Conservation (phyloP, 2,797 vertebrate species). For the Halcyon chelicuti region DNA sequence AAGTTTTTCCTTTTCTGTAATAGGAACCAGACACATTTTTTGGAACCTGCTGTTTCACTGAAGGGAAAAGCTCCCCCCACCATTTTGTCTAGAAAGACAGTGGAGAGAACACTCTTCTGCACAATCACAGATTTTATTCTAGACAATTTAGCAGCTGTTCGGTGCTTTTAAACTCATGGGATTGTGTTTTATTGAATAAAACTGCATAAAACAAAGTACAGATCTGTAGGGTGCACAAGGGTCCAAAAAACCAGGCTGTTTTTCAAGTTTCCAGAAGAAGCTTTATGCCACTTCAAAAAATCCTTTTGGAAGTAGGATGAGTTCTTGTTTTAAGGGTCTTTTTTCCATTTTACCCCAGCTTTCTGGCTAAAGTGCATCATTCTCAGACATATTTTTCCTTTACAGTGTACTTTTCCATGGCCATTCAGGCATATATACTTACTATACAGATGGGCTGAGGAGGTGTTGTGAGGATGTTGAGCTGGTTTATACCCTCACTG, state of each 20-base stretch:
- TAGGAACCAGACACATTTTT: constrained; percentile 69
- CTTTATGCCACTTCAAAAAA: constrained; percentile 37
- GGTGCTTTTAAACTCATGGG: neutral
- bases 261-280: constrained; percentile 32
- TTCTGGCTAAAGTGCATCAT: constrained; percentile 24
- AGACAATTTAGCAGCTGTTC: constrained; percentile 9
- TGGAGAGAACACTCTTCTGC: neutral
- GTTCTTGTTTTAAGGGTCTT: constrained; percentile 49
- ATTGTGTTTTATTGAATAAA: neutral
- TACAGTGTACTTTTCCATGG: constrained; percentile 57
- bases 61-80: constrained; percentile 33
- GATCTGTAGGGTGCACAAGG: neutral
- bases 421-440: neutral
- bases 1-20: constrained; percentile 64
- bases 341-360: constrained; percentile 57
- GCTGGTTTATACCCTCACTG: neutral
- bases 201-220: neutral
- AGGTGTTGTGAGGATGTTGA: constrained; percentile 1
- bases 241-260: neutral
- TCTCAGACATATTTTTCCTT: constrained; percentile 55
- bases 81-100: constrained; percentile 48
- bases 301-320: constrained; percentile 29
- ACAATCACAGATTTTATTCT: neutral
- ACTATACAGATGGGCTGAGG: constrained; percentile 7
- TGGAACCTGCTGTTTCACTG: constrained; percentile 38